Evolutionary conservation across 2,888 invertebrate genomes (phyloP).

Genomic region (Helobdella robusta): DNA sequence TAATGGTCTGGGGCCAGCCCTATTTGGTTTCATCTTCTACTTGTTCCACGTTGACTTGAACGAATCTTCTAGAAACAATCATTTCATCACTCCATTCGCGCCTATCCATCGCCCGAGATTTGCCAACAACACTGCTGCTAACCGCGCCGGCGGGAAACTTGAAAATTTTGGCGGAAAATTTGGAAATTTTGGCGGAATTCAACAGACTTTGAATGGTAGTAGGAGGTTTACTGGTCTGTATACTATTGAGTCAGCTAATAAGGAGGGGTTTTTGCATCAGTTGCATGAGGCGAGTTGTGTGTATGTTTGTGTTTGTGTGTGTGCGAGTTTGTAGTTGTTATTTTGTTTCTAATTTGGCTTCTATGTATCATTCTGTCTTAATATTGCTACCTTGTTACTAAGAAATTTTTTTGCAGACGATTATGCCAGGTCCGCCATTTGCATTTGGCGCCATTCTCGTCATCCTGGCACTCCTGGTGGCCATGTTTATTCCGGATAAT

Average conservation of each 20-base stretch:
- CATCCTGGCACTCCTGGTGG: conserved; percentile 81
- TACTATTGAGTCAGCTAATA: no score
- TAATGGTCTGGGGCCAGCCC: conserved; percentile 93
- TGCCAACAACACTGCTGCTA: no score
- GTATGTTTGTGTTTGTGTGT: no score
- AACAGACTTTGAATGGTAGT: no score
- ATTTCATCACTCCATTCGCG: not conserved
- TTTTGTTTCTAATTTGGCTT: not conserved
- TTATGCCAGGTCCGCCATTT: conserved; percentile 95
- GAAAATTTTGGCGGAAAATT: no score
- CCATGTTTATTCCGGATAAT: conserved; percentile 48
- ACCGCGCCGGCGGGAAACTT: no score
- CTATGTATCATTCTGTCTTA: no score
- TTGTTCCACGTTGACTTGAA: conserved; percentile 94
- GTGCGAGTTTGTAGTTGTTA: not conserved
- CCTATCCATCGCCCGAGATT: no score
- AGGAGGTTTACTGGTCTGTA: no score
- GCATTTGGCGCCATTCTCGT: conserved; percentile 94
- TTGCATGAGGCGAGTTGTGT: conserved; percentile 16
- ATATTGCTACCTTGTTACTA: no score
- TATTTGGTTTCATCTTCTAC: conserved; percentile 96
- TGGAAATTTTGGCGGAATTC: no score
- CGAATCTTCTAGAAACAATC: conserved; percentile 49
- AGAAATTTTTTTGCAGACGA: conserved; percentile 53
- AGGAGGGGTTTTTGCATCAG: conserved; percentile 12